Evolutionary conservation across 2,797 vertebrate genomes (phyloP), one percentile per base, ranked within the genome.

Genomic region (Morus bassanus): DNA sequence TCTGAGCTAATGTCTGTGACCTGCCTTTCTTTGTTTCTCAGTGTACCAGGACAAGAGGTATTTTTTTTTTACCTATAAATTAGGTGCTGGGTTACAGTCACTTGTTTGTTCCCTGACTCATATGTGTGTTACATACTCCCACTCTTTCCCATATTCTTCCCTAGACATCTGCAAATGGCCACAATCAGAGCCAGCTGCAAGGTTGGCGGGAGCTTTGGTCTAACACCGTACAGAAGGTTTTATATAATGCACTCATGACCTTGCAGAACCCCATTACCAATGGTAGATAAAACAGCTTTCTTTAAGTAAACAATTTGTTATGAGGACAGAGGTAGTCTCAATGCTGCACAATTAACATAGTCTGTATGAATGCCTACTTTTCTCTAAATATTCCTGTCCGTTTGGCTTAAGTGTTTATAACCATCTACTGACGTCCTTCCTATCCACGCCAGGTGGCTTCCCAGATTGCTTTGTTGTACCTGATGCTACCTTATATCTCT

Each of bases 141-240:
- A 41, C 12, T 72, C 48, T 74, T 59, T 81, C 51, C 18, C 18
- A 35, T 88, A 45, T 33, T 89, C 85, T 89, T 92, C 68, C 72
- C 51, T 67, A 48, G 64, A 83, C n/a, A 57, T 60, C 72, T 77
- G 89, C 65, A 94, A 91, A 25, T 83, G 78, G 68, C 75, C 19
- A 46, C 51, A 59, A 7, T 17, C 37, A 85, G 70, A 87, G 30
- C 68, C 93, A 95, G 85, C 64, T 89, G 76, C 35, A 56, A 92
- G 64, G 51, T 0, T 87, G 82, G 78, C 72, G 82, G 64, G 30
- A 95, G 27, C 19, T 89, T 65, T 93, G 46, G 46, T 77, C 37
- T 87, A 78, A 88, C 30, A 35, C 22, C 7, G 0, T 30, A 48
- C 24, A 45, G 18, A 81, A 73, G 18, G 13, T 91, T 63, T 80